phyloP scores from a whole-genome alignment of 2,113 vertebrate species.

The Grantiella picta region DNA sequence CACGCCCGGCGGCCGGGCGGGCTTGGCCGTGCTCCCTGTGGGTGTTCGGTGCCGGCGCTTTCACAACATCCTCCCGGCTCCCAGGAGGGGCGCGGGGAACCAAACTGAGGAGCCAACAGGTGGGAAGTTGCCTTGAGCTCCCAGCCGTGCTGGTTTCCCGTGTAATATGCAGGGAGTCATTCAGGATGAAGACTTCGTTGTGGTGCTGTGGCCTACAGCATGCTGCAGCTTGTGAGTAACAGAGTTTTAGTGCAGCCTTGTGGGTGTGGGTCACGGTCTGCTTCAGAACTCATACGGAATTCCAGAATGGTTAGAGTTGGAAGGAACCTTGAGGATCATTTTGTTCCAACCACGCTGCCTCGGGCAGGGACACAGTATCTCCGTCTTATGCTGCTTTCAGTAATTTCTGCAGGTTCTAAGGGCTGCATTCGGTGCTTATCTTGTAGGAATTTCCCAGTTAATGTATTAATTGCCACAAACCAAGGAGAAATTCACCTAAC shows the following conservation, averaged over 20 bases:
- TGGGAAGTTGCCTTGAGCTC: background rate
- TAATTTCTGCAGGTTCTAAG: background rate
- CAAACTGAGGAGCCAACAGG: background rate
- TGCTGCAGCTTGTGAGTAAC: background rate
- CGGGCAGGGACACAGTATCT: background rate
- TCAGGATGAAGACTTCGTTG: background rate
- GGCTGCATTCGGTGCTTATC: background rate
- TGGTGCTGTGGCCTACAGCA: background rate
- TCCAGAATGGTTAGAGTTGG: background rate
- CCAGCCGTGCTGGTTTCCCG: background rate
- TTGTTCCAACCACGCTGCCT: background rate
- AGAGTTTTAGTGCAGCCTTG: background rate
- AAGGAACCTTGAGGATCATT: background rate
- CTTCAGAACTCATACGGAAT: background rate
- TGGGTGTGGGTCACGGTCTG: background rate
- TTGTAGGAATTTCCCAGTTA: background rate
- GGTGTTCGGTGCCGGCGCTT: background rate
- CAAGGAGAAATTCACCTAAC: background rate
- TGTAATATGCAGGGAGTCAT: accelerated
- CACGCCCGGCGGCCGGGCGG: too few species aligned
- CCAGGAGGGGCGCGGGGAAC: background rate
- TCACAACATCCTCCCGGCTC: accelerated
- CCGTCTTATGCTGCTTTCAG: background rate
- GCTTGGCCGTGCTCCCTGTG: background rate
- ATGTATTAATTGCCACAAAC: background rate